Evolutionary conservation across 2,113 vertebrate genomes (phyloP).

Genomic region (Xiphorhynchus elegans): DNA sequence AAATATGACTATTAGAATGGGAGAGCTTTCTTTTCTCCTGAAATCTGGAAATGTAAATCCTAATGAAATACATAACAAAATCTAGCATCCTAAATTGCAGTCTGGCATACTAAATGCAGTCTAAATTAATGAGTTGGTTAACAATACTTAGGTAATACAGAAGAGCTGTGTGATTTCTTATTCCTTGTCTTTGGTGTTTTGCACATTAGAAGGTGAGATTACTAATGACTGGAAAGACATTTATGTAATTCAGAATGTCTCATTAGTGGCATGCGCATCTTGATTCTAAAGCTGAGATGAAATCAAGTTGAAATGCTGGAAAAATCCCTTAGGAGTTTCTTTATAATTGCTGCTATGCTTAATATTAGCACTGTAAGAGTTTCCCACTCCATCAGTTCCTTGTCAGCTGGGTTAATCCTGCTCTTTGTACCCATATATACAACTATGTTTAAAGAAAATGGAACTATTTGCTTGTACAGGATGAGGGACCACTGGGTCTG

Average conservation of each 20-base stretch:
- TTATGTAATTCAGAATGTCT: neutral
- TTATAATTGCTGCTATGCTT: neutral
- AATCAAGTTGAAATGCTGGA: conserved; percentile 11
- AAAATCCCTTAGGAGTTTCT: neutral
- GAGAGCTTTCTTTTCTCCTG: neutral
- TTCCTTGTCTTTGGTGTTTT: neutral
- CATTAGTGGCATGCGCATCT: neutral
- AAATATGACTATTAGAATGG: neutral
- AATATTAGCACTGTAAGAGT: neutral
- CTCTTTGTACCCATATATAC: neutral
- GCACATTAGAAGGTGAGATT: neutral
- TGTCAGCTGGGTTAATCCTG: neutral
- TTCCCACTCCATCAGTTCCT: neutral
- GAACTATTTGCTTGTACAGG: neutral
- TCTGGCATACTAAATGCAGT: neutral
- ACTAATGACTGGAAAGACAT: neutral
- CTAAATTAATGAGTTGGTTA: neutral
- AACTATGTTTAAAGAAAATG: neutral
- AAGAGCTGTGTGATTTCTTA: neutral
- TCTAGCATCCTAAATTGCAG: neutral
- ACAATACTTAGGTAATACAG: neutral
- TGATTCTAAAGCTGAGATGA: neutral
- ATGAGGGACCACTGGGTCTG: neutral
- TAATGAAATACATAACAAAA: neutral
- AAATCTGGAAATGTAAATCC: neutral